Base-by-base conservation (phyloP, 2,797 vertebrate species). In the Dipus sagitta region DNA sequence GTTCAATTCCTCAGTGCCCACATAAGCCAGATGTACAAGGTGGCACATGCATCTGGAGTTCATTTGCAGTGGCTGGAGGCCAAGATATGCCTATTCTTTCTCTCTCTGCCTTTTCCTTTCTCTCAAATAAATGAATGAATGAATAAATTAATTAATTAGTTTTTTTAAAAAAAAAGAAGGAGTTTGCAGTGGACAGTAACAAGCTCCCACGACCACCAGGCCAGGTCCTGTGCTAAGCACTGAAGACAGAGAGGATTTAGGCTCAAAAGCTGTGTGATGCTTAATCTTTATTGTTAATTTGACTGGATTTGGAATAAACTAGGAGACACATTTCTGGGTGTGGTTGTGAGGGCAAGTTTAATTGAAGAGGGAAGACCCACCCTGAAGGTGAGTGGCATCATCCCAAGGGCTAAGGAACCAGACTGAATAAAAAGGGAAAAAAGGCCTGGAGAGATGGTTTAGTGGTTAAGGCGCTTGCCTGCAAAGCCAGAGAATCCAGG, bases 171-270 rank as follows among this genome's bases (percentile, higher is more conserved):
- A 54, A 54, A 54, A 92, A 77, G 86, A 34, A 32, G 58, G 52
- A 82, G 28, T 30, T 65, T 78, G 52, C 21, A 58, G 54, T 1
- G 91, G 80, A 80, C 74, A 60, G 0, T 47, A 42, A 86, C 18
- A 38, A 67, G 42, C 6, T 52, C 60, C 26, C 15, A 2, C 26
- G n/a, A n/a, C 1, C 12, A 4, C 54, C 6, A 54, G 26, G 28
- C 47, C 52, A 47, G 75, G 28, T 26, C 26, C 54, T 26, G 11
- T 70, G 21, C 85, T 72, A 71, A 68, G 20, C 30, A 11, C 62
- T 88, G 78, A 21, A 24, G 62, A 85, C 62, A 85, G 42, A 95
- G 52, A 71, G 20, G 54, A 72, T 70, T 70, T 24, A 81, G 24
- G 11, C 60, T 32, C 70, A 71, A 74, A 86, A 60, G 67, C 60